These are phyloP conservation scores for Busseola fusca DNA, from an alignment of 2,888 invertebrate species.

Conservation along the genomic window DNA sequence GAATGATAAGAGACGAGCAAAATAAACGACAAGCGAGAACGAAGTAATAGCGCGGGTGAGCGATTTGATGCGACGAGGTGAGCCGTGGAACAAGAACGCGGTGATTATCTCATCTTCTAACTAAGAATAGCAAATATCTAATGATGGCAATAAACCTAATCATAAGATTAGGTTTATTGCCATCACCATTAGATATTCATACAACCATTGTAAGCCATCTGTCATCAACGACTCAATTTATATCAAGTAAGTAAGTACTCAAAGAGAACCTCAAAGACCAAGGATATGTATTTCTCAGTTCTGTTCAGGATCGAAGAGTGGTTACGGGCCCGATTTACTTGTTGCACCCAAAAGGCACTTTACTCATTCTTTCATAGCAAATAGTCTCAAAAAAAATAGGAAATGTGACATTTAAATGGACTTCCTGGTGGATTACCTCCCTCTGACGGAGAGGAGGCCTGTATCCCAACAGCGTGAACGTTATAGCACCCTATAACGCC, in stretches of 20 bases:
- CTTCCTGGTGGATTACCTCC: background rate
- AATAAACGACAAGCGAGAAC: background rate
- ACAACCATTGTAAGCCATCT: background rate
- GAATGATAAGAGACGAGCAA: fast-evolving
- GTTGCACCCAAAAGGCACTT: too few species aligned
- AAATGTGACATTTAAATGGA: background rate
- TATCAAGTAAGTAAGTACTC: background rate
- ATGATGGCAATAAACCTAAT: background rate
- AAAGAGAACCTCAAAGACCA: too few species aligned
- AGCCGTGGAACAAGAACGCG: too few species aligned
- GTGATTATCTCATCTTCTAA: conserved; percentile 7
- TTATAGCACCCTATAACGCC: too few species aligned
- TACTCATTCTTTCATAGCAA: too few species aligned
- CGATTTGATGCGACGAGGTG: too few species aligned
- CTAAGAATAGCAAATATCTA: background rate
- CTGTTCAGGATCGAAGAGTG: background rate
- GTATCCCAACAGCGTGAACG: background rate
- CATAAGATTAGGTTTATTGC: background rate
- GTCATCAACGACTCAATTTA: background rate
- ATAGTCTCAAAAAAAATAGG: too few species aligned
- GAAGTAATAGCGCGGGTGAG: background rate
- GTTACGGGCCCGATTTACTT: too few species aligned
- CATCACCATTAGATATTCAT: too few species aligned
- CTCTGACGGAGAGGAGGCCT: background rate
- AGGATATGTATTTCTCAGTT: background rate